Evolutionary conservation across 2,888 invertebrate genomes (phyloP), one percentile per base, ranked within the genome.

Genomic region (Periphyllus acericola): DNA sequence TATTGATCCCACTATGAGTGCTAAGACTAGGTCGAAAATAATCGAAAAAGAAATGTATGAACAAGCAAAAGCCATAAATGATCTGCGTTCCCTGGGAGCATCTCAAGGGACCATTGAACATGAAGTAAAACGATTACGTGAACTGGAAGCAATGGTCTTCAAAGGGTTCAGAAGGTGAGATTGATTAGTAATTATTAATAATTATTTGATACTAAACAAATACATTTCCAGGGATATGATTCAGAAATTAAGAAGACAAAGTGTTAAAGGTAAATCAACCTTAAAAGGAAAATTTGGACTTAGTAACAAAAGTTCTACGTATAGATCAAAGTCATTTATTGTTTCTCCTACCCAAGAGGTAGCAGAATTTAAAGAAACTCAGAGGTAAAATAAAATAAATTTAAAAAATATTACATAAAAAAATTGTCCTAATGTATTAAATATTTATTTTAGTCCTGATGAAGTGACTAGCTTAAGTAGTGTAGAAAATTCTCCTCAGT

Each of bases 31-130:
- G 29, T 97, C 97, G n/a, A 96, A 97, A 91, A 93, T 98, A 89
- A 96, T 98, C 90, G 98, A 99, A 92, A 96, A 96, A 91, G 98
- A 98, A 92, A 98, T 99, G 97, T 97, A 97, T 91, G 98, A 99
- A 91, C 98, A 99, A 92, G 96, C 98, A 21, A 97, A 97, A 92
- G 96, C 98, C 87, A 98, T 99, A 89, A 97, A 97, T 91, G 98
- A 98, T 92, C 92, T 99, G 90, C 94, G 96, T 90, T 95, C 96
- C 9, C 92, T 97, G 75, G 98, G 98, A 0, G 98, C 98, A 55
- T 96, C 96, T 36, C 96, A 96, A 90, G 94, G 95, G 76, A 97
- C 97, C 5, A 96, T 99, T 88, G 98, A 99, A 90, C 95, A 96
- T 90, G 99, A 99, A 93, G 95, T 97, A 93, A 95, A 96, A 90